Evolutionary conservation across 2,113 vertebrate species (phyloP).

Genomic region (Plectropomus leopardus): DNA sequence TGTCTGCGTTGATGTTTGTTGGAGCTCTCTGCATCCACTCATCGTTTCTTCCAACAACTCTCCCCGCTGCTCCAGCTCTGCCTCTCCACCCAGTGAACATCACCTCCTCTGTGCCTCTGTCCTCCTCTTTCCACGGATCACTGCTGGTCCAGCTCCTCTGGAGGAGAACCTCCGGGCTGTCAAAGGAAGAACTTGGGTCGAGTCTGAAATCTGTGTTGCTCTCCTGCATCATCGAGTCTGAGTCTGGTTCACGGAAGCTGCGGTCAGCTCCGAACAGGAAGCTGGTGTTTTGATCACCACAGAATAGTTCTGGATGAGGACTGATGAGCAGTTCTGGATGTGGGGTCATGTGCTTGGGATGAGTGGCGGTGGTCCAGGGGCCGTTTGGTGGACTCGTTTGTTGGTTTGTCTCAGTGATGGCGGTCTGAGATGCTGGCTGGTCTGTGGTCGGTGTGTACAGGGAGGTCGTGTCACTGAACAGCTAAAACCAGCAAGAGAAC

Average conservation of each 20-base stretch:
- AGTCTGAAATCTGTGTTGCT: conserved; percentile 30
- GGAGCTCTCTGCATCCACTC: conserved; percentile 28
- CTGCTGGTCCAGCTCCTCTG: conserved; percentile 29
- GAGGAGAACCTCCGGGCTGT: conserved; percentile 20
- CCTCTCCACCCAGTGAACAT: conserved; percentile 10
- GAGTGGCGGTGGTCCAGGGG: conserved; percentile 11
- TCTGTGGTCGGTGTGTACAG: conserved; percentile 74
- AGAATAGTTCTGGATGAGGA: conserved; percentile 13
- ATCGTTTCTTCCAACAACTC: conserved; percentile 41
- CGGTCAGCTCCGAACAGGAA: conserved; percentile 27
- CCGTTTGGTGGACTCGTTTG: background rate
- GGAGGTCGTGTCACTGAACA: conserved; percentile 90
- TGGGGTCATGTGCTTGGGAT: background rate
- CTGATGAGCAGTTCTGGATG: background rate
- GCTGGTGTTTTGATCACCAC: background rate
- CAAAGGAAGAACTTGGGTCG: conserved; percentile 24
- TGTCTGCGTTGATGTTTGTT: background rate
- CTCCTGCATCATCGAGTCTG: background rate
- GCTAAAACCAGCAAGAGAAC: conserved; percentile 77
- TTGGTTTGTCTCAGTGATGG: conserved; percentile 48
- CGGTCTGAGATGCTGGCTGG: conserved; percentile 48
- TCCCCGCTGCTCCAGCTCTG: conserved; percentile 49
- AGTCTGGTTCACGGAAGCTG: conserved; percentile 12
- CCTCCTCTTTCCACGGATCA: conserved; percentile 29
- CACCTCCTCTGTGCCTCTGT: conserved; percentile 12